Evolutionary conservation across 2,888 invertebrate species (phyloP).

Genomic region (Homarus gammarus): DNA sequence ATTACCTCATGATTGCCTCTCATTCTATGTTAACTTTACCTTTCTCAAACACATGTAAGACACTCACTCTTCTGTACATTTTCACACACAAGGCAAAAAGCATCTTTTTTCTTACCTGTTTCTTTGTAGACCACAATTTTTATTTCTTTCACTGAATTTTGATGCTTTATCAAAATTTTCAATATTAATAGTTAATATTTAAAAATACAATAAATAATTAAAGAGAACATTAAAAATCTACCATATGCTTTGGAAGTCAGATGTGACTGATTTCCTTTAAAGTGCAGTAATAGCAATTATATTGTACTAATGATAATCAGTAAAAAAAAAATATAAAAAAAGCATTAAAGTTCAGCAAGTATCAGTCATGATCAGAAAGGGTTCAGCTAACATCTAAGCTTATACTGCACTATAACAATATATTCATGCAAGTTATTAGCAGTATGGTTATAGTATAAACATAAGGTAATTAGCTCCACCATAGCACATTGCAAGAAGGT

Average conservation of each 20-base stretch:
- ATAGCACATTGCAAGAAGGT: neutral
- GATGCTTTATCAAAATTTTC: conserved; percentile 9
- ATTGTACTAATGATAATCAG: neutral
- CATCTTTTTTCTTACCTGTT: conserved; percentile 39
- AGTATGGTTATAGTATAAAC: neutral
- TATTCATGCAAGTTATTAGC: conserved; percentile 50
- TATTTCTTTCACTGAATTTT: conserved; percentile 39
- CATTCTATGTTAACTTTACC: neutral
- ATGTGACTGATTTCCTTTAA: too few relatives aligned
- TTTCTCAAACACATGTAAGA: neutral
- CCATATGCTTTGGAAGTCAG: neutral
- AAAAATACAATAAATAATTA: neutral
- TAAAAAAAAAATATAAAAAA: neutral
- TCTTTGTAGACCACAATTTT: neutral
- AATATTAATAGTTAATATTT: neutral
- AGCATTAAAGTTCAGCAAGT: conserved; percentile 37
- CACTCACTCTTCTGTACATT: neutral
- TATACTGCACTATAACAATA: conserved; percentile 50
- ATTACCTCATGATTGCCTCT: conserved; percentile 5
- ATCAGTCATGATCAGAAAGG: conserved; percentile 1
- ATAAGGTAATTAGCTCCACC: too few relatives aligned
- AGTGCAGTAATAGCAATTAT: neutral
- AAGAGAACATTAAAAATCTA: neutral
- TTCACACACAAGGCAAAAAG: neutral
- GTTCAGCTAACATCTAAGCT: conserved; percentile 4